These are phyloP conservation scores for Ranitomeya variabilis DNA, from an alignment of 2,113 vertebrate genomes.

Conservation along the genomic window DNA sequence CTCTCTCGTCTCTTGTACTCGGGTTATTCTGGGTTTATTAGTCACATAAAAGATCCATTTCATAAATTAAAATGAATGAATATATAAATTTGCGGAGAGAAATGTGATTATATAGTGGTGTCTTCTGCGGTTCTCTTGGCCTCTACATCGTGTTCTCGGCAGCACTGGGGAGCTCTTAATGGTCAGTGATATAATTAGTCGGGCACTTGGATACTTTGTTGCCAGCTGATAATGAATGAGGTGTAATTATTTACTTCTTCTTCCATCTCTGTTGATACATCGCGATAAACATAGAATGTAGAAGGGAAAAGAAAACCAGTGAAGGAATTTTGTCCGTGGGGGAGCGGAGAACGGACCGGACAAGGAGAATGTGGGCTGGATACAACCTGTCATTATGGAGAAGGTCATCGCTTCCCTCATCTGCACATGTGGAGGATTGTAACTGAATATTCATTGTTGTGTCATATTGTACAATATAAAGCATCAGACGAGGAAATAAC, in stretches of 20 bases:
- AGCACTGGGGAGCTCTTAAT: neutral
- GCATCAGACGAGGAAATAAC: no score
- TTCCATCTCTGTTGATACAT: conserved; percentile 62
- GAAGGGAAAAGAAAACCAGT: neutral
- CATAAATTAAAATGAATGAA: conserved; percentile 34
- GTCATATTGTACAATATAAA: no score
- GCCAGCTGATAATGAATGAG: conserved; percentile 77
- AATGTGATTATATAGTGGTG: conserved; percentile 64
- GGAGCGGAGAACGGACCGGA: no score
- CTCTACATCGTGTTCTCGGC: conserved; percentile 60
- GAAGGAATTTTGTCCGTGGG: no score
- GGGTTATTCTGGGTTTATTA: neutral
- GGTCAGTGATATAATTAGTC: conserved; percentile 72
- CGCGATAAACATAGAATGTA: neutral
- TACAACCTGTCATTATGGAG: no score
- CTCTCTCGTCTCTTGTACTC: neutral
- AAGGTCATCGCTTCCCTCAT: no score
- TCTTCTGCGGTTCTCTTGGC: conserved; percentile 41
- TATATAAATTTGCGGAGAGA: conserved; percentile 30
- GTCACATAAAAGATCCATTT: conserved; percentile 25
- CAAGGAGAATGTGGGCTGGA: no score
- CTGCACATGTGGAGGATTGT: no score
- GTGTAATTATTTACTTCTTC: conserved; percentile 69
- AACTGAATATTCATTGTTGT: no score
- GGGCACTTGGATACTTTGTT: conserved; percentile 67